phyloP scores from a whole-genome alignment of 2,888 invertebrate genomes.

The Colostygia pectinataria region DNA sequence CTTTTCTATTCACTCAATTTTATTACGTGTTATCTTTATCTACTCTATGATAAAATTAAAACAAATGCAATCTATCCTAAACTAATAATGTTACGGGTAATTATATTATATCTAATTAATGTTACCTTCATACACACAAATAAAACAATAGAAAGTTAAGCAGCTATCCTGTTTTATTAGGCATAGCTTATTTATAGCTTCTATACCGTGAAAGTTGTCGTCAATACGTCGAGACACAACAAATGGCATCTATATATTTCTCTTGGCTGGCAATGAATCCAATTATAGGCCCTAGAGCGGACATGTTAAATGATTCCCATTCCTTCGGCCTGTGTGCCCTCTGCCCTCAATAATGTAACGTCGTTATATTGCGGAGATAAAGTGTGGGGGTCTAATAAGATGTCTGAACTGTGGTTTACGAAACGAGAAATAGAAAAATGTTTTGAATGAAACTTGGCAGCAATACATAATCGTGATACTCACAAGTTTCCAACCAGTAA shows the following conservation, averaged over 20 bases:
- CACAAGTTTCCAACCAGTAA: too few relatives aligned
- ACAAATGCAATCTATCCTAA: too few relatives aligned
- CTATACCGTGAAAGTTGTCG: slow-evolving; percentile 39
- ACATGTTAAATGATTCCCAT: slow-evolving; percentile 72
- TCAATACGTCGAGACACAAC: slow-evolving; percentile 55
- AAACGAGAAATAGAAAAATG: not conserved
- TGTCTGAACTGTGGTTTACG: not conserved
- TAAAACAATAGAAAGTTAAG: not conserved
- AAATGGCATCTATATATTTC: slow-evolving; percentile 71
- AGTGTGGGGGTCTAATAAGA: slow-evolving; percentile 28
- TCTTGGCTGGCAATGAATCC: slow-evolving; percentile 69
- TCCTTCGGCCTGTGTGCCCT: slow-evolving; percentile 44
- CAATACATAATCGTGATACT: too few relatives aligned
- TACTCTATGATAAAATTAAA: too few relatives aligned
- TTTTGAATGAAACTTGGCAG: too few relatives aligned
- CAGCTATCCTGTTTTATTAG: slow-evolving; percentile 5
- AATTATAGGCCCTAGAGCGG: slow-evolving; percentile 69
- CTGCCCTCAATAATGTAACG: slow-evolving; percentile 42
- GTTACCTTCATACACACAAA: not conserved
- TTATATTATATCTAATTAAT: too few relatives aligned
- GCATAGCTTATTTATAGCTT: not conserved
- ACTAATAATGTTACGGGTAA: too few relatives aligned
- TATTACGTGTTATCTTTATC: too few relatives aligned
- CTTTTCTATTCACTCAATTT: too few relatives aligned
- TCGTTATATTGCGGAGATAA: slow-evolving; percentile 39